These are phyloP conservation scores for Bos taurus DNA, from an alignment of 2,113 vertebrate genomes.

Conservation along the genomic window ARS-UCD2.0 NC_037333.1:43750501-43751000, in stretches of 20 bases:
- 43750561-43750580: neutral
- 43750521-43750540: neutral
- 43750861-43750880: too few relatives aligned
- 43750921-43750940: too few relatives aligned
- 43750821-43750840: too few relatives aligned
- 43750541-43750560: neutral
- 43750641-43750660: neutral
- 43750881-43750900: too few relatives aligned
- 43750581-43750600: neutral
- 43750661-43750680: neutral
- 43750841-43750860: too few relatives aligned
- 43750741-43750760: neutral
- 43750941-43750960: too few relatives aligned
- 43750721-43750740: neutral
- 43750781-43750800: neutral
- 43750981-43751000: too few relatives aligned
- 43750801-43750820: neutral
- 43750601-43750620: neutral
- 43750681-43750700: neutral
- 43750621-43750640: neutral
- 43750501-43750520: neutral
- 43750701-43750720: constrained; percentile 34
- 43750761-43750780: neutral
- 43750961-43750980: too few relatives aligned
- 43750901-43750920: too few relatives aligned